These are phyloP conservation scores for Rhineura floridana DNA, from an alignment of 2,113 vertebrate species.

Conservation along the genomic window DNA sequence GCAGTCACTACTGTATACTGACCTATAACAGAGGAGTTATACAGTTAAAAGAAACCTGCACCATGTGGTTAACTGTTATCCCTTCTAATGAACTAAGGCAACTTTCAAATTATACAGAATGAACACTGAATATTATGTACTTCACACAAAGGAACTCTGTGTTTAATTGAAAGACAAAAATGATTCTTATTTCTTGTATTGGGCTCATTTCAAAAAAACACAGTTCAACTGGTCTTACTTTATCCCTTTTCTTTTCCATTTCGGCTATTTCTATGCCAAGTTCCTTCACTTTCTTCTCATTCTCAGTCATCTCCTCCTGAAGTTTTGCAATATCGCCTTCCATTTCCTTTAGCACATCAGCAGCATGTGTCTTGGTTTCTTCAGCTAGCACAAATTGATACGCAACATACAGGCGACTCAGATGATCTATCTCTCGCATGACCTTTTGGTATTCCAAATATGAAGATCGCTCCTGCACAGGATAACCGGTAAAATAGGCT, in stretches of 20 bases:
- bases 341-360: slow-evolving; percentile 83
- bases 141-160: not conserved
- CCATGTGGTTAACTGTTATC: not conserved
- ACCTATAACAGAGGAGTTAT: not conserved
- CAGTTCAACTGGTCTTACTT: slow-evolving; percentile 74
- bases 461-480: slow-evolving; percentile 83
- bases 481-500: not conserved
- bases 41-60: not conserved
- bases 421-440: slow-evolving; percentile 84
- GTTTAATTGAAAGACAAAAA: not conserved
- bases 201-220: accelerated
- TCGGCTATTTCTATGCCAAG: slow-evolving; percentile 82
- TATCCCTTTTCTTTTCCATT: slow-evolving; percentile 84
- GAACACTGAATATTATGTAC: not conserved
- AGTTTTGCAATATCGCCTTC: slow-evolving; percentile 76
- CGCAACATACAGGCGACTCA: slow-evolving; percentile 85
- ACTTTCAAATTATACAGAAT: not conserved
- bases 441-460: slow-evolving; percentile 95
- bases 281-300: slow-evolving; percentile 78
- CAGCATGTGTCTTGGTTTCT: slow-evolving; percentile 81
- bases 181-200: not conserved
- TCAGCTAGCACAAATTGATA: slow-evolving; percentile 89
- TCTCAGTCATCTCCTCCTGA: slow-evolving; percentile 78
- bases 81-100: not conserved
- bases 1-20: not conserved